Evolutionary conservation across 2,888 invertebrate genomes (phyloP).

Genomic region (Pediacus dermestoides): DNA sequence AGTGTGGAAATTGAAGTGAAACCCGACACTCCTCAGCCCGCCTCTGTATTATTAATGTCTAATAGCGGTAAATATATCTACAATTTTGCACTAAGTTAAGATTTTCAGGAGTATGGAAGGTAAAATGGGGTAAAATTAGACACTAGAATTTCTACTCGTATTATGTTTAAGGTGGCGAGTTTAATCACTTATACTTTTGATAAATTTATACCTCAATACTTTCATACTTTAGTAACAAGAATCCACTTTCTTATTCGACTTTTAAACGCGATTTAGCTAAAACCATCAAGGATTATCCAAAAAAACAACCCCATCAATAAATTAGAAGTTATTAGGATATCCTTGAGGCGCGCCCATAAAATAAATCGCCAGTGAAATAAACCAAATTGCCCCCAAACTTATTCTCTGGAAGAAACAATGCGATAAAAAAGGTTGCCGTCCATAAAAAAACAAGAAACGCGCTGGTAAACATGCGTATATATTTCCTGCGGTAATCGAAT

Average conservation of each 20-base stretch:
- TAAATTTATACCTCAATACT: neutral
- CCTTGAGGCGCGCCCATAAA: constrained; percentile 8
- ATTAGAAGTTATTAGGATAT: constrained; percentile 7
- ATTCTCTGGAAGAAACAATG: constrained; percentile 13
- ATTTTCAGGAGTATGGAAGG: neutral
- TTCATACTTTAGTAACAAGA: neutral
- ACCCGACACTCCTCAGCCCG: constrained; percentile 60
- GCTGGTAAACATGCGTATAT: constrained; percentile 5
- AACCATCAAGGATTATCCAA: too few relatives aligned
- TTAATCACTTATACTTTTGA: neutral
- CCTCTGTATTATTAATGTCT: constrained; percentile 55
- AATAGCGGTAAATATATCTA: neutral
- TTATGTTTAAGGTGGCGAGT: constrained; percentile 1
- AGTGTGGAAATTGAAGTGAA: constrained; percentile 59
- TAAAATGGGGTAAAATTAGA: neutral
- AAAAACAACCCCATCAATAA: too few relatives aligned
- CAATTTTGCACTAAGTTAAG: neutral
- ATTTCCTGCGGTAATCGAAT: too few relatives aligned
- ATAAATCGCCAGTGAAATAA: constrained; percentile 14
- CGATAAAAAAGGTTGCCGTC: constrained; percentile 10
- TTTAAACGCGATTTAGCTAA: too few relatives aligned
- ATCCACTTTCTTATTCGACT: neutral
- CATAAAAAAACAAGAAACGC: constrained; percentile 4
- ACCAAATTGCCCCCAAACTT: constrained; percentile 10
- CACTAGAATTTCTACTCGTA: neutral